Conservation (phyloP, 1,140 invertebrate genomes). For the Trypoxylus dichotomus region DNA sequence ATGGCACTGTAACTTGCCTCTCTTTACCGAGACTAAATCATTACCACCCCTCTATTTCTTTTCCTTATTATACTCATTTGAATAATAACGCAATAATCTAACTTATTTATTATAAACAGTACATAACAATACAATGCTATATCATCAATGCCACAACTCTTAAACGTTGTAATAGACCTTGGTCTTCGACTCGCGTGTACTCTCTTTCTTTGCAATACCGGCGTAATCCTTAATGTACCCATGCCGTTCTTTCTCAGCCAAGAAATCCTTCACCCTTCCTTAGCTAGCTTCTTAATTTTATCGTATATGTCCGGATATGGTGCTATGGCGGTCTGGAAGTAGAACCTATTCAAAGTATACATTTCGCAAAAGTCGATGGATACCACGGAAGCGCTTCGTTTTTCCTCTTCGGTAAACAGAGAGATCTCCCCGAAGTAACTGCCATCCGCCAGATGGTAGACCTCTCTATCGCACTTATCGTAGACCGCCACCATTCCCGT, state of each 20-base stretch:
- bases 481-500: constrained; percentile 60
- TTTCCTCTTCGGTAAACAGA: constrained; percentile 57
- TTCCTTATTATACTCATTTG: no score
- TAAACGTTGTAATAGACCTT: background rate
- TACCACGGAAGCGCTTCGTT: constrained; percentile 55
- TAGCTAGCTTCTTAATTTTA: constrained; percentile 32
- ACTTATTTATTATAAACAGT: no score
- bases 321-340: constrained; percentile 50
- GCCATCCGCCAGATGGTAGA: constrained; percentile 48
- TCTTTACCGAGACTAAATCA: no score
- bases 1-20: no score
- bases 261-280: constrained; percentile 29
- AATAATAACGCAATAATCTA: no score
- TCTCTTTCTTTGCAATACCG: background rate
- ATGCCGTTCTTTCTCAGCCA: background rate
- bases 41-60: no score
- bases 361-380: constrained; percentile 61
- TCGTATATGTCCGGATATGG: constrained; percentile 36
- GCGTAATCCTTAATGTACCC: background rate
- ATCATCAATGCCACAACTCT: no score
- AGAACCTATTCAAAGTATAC: constrained; percentile 52
- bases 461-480: constrained; percentile 60
- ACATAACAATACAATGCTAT: no score
- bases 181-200: background rate
- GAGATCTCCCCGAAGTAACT: constrained; percentile 45